Percentiles rank a stretch among this genome's conserved stretches.
Conservation (phyloP, 2,888 invertebrate species). For the Drosophila multiciliata region DNA sequence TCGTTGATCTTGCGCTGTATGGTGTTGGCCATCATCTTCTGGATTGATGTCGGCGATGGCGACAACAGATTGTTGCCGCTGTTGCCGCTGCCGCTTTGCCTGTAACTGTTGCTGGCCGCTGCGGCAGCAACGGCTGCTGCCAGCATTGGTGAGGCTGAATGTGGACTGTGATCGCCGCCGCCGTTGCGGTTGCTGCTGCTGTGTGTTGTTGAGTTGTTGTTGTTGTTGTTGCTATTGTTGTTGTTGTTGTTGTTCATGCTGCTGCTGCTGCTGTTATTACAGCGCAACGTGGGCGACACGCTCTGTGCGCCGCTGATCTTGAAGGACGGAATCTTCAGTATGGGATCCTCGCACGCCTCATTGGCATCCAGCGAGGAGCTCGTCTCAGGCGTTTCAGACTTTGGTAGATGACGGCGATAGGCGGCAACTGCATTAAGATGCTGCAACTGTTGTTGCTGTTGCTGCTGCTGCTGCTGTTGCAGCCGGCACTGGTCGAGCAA, state of each 20-base stretch:
- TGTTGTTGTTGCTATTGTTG: slow-evolving; percentile 80
- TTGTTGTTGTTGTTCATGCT: slow-evolving; percentile 76
- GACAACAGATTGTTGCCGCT: slow-evolving; percentile 82
- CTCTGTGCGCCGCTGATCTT: slow-evolving; percentile 87
- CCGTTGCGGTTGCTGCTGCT: slow-evolving; percentile 84
- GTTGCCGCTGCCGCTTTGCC: slow-evolving; percentile 58
- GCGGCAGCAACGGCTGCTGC: slow-evolving; percentile 78
- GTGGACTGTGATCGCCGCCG: slow-evolving; percentile 84
- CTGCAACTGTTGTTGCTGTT: slow-evolving; percentile 78
- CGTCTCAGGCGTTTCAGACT: slow-evolving; percentile 86
- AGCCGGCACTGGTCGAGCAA: slow-evolving; percentile 77
- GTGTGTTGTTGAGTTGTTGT: slow-evolving; percentile 67
- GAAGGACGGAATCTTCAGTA: slow-evolving; percentile 97
- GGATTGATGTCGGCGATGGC: slow-evolving; percentile 88
- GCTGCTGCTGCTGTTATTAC: slow-evolving; percentile 70
- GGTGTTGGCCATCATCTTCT: slow-evolving; percentile 96
- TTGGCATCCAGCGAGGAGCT: slow-evolving; percentile 84
- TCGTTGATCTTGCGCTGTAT: slow-evolving; percentile 91
- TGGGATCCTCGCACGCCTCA: slow-evolving; percentile 87
- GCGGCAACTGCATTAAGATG: slow-evolving; percentile 57
- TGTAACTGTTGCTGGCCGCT: slow-evolving; percentile 78
- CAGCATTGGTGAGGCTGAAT: slow-evolving; percentile 81
- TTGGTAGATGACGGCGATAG: slow-evolving; percentile 82
- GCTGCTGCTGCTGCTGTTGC: slow-evolving; percentile 76
- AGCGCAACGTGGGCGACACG: slow-evolving; percentile 73